phyloP scores from a whole-genome alignment of 2,797 vertebrate genomes.

The Sebastes cheni region DNA sequence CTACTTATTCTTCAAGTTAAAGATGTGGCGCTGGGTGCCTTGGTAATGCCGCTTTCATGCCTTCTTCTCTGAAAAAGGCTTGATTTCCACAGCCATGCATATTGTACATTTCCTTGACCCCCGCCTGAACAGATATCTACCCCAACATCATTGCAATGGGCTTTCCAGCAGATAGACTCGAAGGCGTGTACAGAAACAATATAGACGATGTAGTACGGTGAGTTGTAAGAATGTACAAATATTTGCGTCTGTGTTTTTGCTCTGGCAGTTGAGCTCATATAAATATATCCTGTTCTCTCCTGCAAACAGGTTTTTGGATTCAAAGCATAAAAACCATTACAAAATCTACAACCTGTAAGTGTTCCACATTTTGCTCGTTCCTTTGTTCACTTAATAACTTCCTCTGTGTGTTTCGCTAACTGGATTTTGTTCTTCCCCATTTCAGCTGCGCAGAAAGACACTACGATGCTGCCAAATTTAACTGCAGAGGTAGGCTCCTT shows the following conservation, averaged over 20 bases:
- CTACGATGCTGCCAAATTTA: slow-evolving; percentile 99
- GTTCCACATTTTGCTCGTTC: slow-evolving; percentile 39
- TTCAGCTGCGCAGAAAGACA: slow-evolving; percentile 99
- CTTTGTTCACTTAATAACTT: slow-evolving; percentile 44
- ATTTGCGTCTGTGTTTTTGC: neutral
- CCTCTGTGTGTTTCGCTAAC: slow-evolving; percentile 57
- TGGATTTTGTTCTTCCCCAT: slow-evolving; percentile 61
- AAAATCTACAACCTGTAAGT: slow-evolving; percentile 99
- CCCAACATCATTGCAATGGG: slow-evolving; percentile 99
- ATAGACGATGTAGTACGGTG: slow-evolving; percentile 99
- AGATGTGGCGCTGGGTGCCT: neutral
- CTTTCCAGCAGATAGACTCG: slow-evolving; percentile 97
- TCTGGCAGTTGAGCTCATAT: neutral
- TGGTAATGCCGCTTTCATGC: neutral
- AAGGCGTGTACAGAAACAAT: slow-evolving; percentile 99
- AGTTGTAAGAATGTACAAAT: slow-evolving; percentile 60
- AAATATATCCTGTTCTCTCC: neutral
- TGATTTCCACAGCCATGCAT: neutral
- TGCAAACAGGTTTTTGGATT: slow-evolving; percentile 82
- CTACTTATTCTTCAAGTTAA: neutral
- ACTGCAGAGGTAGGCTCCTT: slow-evolving; percentile 93
- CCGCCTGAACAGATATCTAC: slow-evolving; percentile 92
- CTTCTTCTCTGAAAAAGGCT: neutral
- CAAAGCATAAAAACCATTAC: slow-evolving; percentile 98
- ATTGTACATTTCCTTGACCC: slow-evolving; percentile 64